Conservation (phyloP, 2,888 invertebrate species). For the Cancer borealis region DNA sequence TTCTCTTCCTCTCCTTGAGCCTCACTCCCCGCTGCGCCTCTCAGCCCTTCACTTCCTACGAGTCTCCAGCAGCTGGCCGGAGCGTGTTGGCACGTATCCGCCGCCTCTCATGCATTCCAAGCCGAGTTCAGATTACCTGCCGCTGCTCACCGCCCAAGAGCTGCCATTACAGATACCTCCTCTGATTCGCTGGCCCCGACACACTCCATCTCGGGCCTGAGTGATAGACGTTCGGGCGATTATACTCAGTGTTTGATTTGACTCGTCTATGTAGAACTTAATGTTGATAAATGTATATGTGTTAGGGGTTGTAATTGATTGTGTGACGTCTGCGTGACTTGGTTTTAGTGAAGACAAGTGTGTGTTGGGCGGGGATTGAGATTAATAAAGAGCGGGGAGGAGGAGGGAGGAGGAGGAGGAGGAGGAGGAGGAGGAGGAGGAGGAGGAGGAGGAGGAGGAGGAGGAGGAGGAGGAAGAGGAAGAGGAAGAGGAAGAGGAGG, state of each 20-base stretch:
- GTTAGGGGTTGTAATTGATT: neutral
- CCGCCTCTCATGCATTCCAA: constrained; percentile 28
- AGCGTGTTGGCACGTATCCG: constrained; percentile 33
- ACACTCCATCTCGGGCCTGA: constrained; percentile 26
- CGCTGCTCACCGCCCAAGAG: constrained; percentile 24
- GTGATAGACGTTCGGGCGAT: constrained; percentile 6
- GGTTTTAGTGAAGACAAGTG: constrained; percentile 28
- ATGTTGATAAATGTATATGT: neutral
- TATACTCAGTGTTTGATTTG: constrained; percentile 16
- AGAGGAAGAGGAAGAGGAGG: neutral
- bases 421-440: neutral
- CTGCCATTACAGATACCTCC: neutral
- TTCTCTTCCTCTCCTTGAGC: neutral
- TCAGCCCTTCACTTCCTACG: neutral
- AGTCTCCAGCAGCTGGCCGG: constrained; percentile 18
- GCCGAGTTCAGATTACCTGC: constrained; percentile 39
- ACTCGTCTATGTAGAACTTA: neutral
- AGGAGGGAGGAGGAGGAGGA: neutral
- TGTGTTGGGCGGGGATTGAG: constrained; percentile 32
- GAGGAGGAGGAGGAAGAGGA: neutral
- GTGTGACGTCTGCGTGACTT: neutral
- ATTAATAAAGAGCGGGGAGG: neutral
- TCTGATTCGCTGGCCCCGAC: neutral
- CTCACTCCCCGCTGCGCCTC: neutral
- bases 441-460: neutral